Evolutionary conservation across 2,888 invertebrate genomes (phyloP), one percentile per base, ranked within the genome.

Genomic region (Alloscopus bannaensis): DNA sequence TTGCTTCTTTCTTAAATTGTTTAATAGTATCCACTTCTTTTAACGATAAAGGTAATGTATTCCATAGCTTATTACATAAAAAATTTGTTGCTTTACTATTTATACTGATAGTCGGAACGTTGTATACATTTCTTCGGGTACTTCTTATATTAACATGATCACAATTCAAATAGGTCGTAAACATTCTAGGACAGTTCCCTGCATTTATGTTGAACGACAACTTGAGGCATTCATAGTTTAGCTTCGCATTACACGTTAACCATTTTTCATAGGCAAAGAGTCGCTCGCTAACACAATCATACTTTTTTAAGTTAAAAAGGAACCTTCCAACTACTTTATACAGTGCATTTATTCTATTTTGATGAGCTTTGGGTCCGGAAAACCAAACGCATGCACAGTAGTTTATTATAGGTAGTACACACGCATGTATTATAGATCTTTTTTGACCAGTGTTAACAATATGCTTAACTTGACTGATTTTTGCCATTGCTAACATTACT

Each of bases 381-480:
- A 57, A 57, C 57, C 57, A 57, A 11, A 57, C 29, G 3, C 3
- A 13, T 28, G 29, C 26, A 20, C 29, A 28, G 18, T 57, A 57
- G 29, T 57, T 57, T 3, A 57, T 57, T 28, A 57, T 57, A 16
- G 57, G 57, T 11, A 57, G 11, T 16, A 57, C n/a, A 28, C 57
- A 28, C 8, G 55, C 22, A 3, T 4, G 4, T 16, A 29, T 29
- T 28, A 57, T 2, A 3, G 3, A 2, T 28, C 2, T 28, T 20
- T 20, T 26, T 18, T 28, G 8, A 16, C 22, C 16, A 8, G 40
- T 20, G n/a, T 31, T 29, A 28, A 28, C 3, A 18, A 3, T 20
- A n/a, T n/a, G 2, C 18, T 6, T 8, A 13, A 29, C 4, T 11
- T 59, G 11, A n/a, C n/a, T 29, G 18, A 26, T 22, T 18, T 20